Evolutionary conservation across 2,797 vertebrate species (phyloP), one percentile per base, ranked within the genome.

Genomic region (Myotis planiceps): DNA sequence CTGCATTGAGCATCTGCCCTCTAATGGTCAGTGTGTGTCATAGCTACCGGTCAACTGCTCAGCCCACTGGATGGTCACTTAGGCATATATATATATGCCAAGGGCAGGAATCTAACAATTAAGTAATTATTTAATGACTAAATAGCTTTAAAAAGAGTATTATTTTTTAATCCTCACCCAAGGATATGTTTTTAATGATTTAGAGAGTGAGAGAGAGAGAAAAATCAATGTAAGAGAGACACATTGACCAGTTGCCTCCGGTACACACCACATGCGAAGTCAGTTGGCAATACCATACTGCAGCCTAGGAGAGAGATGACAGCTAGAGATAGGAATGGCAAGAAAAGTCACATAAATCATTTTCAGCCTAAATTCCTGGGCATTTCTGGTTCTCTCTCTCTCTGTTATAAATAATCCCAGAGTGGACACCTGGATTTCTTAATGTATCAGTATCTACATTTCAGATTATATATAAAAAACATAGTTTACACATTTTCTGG

Each of bases 371-470:
- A 49, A 21, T 90, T 85, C 53, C 29, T 60, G 21, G 16, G 72
- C 32, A 42, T 58, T 94, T 96, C 27, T 13, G 78, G 25, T 21
- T 78, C 74, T 92, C 74, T 79, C 74, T 79, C 75, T 92, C 63
- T 93, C 34, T 88, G 42, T 66, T 79, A 37, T 82, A 47, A 91
- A 78, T 2, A 25, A n/a, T 55, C 29, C 13, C 82, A 88, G 3
- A 42, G 4, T 32, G 27, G 65, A 58, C 19, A 75, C 19, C 25
- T 69, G 21, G 34, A 32, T 74, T 72, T 63, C 47, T 60, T 72
- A 51, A 60, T 68, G 6, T 19, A 53, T 15, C 34, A 60, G 18
- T 18, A 89, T 68, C 79, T 79, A 92, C 25, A 60, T 89, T 89
- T 71, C n/a, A 63, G 49, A 49, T 68, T 92, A 80, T 9, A 74